Conservation (phyloP, 2,888 invertebrate species). For the Melieria picta region DNA sequence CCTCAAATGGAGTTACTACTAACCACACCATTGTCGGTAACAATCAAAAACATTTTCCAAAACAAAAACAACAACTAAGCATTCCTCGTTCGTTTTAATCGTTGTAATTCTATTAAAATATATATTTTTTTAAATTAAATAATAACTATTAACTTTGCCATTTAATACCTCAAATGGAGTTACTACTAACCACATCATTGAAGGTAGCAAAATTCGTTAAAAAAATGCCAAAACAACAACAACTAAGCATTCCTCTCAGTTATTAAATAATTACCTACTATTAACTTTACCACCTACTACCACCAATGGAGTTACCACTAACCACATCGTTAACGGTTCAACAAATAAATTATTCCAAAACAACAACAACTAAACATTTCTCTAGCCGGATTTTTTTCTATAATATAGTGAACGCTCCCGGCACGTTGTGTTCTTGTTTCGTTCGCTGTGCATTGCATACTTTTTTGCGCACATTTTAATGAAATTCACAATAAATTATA, state of each 20-base stretch:
- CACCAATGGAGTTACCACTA: background rate
- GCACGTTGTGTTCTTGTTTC: too few species aligned
- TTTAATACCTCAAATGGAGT: background rate
- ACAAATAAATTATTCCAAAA: background rate
- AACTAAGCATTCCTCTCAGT: background rate
- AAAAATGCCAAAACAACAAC: background rate
- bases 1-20: background rate
- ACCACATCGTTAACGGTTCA: background rate
- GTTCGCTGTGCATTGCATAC: constrained; percentile 51
- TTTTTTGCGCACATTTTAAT: constrained; percentile 53
- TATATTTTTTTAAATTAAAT: background rate
- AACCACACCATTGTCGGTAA: background rate
- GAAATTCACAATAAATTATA: constrained; percentile 55
- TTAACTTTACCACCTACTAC: too few species aligned
- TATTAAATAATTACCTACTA: background rate
- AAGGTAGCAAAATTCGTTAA: background rate
- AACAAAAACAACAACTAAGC: background rate
- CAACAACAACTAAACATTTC: too few species aligned
- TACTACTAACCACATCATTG: background rate
- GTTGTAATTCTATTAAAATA: background rate
- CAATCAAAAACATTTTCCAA: background rate
- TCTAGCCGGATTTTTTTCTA: background rate
- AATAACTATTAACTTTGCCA: background rate
- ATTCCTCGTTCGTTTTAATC: background rate
- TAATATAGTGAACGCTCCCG: too few species aligned